Percentiles rank a stretch among this genome's conserved stretches.
phyloP scores from a whole-genome alignment of 2,797 vertebrate genomes.

The Sylvia borin region DNA sequence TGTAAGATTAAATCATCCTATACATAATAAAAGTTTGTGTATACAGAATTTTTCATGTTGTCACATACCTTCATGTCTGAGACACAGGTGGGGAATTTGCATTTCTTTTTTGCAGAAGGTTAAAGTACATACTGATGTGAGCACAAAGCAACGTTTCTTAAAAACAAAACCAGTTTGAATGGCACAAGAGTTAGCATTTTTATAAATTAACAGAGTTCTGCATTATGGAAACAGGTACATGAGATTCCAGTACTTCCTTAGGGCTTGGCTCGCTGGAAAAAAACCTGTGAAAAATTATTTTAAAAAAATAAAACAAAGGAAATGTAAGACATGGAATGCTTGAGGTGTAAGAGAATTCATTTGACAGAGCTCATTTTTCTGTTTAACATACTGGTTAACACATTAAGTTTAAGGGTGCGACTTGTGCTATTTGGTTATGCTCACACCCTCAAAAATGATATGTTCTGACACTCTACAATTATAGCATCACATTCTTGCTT shows the following conservation, averaged over 20 bases:
- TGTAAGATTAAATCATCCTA: conserved; percentile 63
- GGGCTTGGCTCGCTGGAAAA: conserved; percentile 95
- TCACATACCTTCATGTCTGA: conserved; percentile 62
- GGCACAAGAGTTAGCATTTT: conserved; percentile 74
- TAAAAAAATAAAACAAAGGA: neutral
- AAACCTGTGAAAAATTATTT: conserved; percentile 80
- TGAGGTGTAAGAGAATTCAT: neutral
- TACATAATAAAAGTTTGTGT: conserved; percentile 53
- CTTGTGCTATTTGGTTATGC: neutral
- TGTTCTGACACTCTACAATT: neutral
- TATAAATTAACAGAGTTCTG: conserved; percentile 76
- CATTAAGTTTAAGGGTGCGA: neutral
- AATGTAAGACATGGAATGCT: neutral
- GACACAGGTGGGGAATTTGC: conserved; percentile 51
- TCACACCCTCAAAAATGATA: neutral
- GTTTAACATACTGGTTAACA: neutral
- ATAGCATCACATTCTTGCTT: neutral
- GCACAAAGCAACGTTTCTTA: conserved; percentile 82
- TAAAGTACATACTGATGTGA: conserved; percentile 76
- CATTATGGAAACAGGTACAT: conserved; percentile 61
- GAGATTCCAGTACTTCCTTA: conserved; percentile 79
- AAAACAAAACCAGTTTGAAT: conserved; percentile 77
- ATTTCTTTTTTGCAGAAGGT: conserved; percentile 52
- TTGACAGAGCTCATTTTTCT: neutral
- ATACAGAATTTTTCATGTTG: conserved; percentile 59